Evolutionary conservation across 2,888 invertebrate genomes (phyloP), one percentile per base, ranked within the genome.

Genomic region (Dryococelus australis): DNA sequence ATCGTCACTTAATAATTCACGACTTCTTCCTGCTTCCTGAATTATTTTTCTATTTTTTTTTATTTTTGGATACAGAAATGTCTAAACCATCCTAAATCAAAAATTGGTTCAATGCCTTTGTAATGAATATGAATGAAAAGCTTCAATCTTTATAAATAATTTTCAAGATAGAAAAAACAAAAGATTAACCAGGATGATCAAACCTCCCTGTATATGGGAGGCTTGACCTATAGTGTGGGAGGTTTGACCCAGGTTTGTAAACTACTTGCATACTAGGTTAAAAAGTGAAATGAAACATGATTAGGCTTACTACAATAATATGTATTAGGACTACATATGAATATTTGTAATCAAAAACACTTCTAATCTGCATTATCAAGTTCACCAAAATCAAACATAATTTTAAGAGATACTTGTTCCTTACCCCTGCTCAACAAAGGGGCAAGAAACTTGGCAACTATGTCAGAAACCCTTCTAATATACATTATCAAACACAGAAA

Each of bases 201-300:
- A 83, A 28, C 83, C 83, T 83, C 83, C 83, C 81, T 81, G 20
- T 81, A 35, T 83, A 43, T 27, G 83, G 28, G 83, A 83, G 83
- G 83, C 43, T 81, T 81, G 81, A 81, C 28, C 81, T 26, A 81
- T 81, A 35, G 81, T 81, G 81, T 81, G 81, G 81, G 81, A 83
- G 83, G 83, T 83, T 83, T 83, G 83, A 83, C 83, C 83, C 28
- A 27, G 35, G 28, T 83, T 35, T 26, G 43, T 83, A 26, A 83
- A 83, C 12, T 83, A 43, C 83, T 35, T 35, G 10, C 35, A 83
- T 20, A 83, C 35, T 43, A 83, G 43, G 83, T 35, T 83, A 83
- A 28, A 27, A 83, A 12, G 28, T 83, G 27, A 43, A 83, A 83
- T 83, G 43, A 83, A 28, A 83, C 83, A 83, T 35, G 20, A 26